These are phyloP conservation scores for Silurus glanis DNA, from an alignment of 2,113 vertebrate species.

Conservation along the genomic window DNA sequence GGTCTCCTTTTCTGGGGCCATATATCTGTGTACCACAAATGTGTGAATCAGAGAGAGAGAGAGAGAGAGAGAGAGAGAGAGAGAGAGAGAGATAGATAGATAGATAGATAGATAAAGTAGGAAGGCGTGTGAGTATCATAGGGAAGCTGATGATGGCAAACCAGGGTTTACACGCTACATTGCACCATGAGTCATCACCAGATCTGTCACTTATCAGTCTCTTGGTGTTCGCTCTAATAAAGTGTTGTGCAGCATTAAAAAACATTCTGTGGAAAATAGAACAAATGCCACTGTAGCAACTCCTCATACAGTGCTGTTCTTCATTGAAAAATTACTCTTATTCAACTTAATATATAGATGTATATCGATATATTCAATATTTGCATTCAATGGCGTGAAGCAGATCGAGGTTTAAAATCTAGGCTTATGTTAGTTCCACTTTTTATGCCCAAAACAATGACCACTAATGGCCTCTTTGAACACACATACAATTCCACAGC, in stretches of 20 bases:
- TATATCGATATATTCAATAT: neutral
- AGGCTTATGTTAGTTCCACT: no score
- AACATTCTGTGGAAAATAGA: neutral
- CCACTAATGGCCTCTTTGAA: no score
- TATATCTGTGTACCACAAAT: no score
- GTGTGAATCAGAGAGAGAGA: no score
- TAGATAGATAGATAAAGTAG: neutral
- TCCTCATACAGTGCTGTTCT: neutral
- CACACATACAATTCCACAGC: no score
- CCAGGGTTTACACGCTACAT: neutral
- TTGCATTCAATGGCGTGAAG: no score
- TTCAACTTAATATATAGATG: neutral
- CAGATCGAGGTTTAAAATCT: no score
- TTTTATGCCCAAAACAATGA: no score
- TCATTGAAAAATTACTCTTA: neutral
- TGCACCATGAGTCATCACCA: neutral
- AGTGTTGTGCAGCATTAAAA: neutral
- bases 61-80: no score
- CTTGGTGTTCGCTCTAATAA: neutral
- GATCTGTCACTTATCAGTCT: neutral
- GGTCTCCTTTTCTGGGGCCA: no score
- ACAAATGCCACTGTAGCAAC: neutral
- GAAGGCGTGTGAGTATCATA: neutral
- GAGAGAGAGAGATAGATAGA: no score
- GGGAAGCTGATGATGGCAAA: neutral